Base-by-base conservation (phyloP, 2,113 vertebrate species). In the Numenius arquata region DNA sequence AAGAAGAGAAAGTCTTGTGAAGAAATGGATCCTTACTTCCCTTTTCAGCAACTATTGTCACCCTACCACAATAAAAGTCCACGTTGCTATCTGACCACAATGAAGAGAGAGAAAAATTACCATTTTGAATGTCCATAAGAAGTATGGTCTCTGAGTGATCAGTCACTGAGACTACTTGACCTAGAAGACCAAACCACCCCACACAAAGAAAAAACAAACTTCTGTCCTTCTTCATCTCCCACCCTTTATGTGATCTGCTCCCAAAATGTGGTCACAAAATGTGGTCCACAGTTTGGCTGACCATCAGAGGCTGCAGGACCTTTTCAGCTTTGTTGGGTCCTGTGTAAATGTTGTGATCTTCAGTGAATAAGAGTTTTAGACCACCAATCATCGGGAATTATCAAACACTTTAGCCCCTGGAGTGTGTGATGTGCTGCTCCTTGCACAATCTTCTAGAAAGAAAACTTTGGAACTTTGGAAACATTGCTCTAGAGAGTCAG, bases 1-100 rank as follows among this genome's bases (percentile, higher is more conserved):
- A 92, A 71, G 52, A 87, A 87, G 41, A 77, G 62, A 91, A 93
- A 89, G 56, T 38, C 52, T 77, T 67, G 20, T 56, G 45, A 90
- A 89, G 36, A 81, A 70, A 43, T 50, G 70, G 41, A 86, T 89
- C 90, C 61, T 84, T 53, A 89, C 20, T 95, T 95, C 50, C 52
- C 38, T 93, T 75, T 81, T 89, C 43, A 29, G 61, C n/a, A 89
- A 61, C 48, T 89, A 63, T 81, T 75, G 52, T 81, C 61, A 94
- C 30, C 81, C 50, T 61, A 72, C 78, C 66, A 74, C 76, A 84
- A 29, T n/a, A 82, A 80, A 81, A 93, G 53, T 65, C 47, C 11
- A 19, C 30, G 45, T 78, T 88, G 61, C 52, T 78, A n/a, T 40
- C 66, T 56, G 48, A 84, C 40, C 65, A 82, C 0, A 1, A 43